phyloP scores from a whole-genome alignment of 1,140 invertebrate genomes.

The Cotesia glomerata region DNA sequence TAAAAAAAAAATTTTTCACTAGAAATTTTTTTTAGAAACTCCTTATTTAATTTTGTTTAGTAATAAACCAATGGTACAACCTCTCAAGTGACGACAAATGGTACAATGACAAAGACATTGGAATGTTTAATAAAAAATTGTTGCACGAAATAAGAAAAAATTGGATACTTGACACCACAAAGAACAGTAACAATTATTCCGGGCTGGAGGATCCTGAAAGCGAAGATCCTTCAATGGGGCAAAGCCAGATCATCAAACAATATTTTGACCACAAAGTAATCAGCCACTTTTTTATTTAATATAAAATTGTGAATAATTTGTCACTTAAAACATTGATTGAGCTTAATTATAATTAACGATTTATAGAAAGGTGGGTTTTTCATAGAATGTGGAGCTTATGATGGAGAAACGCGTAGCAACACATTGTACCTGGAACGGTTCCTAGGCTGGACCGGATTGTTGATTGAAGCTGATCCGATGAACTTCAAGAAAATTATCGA shows the following conservation, averaged over 20 bases:
- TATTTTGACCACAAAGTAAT: constrained; percentile 53
- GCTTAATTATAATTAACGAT: background rate
- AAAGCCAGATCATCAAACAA: constrained; percentile 47
- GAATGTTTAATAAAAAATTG: constrained; percentile 9
- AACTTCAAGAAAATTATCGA: constrained; percentile 59
- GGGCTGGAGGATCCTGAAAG: constrained; percentile 43
- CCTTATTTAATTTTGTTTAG: background rate
- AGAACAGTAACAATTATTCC: background rate
- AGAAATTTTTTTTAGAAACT: background rate
- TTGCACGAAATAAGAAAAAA: constrained; percentile 34
- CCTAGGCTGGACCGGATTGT: constrained; percentile 61
- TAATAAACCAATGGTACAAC: constrained; percentile 29
- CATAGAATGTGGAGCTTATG: constrained; percentile 64
- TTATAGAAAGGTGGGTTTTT: constrained; percentile 63
- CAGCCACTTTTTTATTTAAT: background rate
- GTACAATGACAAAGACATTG: constrained; percentile 38
- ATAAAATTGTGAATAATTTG: background rate
- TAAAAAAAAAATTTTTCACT: background rate
- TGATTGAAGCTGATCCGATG: constrained; percentile 65
- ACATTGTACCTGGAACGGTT: constrained; percentile 61
- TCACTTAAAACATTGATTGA: no score
- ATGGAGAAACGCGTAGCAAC: constrained; percentile 65
- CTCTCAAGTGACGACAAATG: constrained; percentile 29
- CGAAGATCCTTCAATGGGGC: constrained; percentile 60
- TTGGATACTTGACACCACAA: constrained; percentile 37